These are phyloP conservation scores for Eciton burchellii DNA, from an alignment of 1,140 invertebrate genomes.

Conservation along the genomic window DNA sequence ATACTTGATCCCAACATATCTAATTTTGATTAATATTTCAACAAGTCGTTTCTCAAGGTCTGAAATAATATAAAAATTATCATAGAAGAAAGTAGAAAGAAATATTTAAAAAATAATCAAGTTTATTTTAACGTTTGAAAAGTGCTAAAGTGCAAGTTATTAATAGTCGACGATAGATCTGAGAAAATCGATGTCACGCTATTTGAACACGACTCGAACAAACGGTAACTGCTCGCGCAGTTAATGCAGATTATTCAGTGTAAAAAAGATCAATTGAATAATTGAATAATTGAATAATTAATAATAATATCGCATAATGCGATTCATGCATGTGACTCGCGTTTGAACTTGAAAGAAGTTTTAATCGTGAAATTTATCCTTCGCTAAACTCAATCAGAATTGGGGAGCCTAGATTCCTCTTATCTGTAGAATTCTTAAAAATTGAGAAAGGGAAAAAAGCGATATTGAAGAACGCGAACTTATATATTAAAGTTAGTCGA, in stretches of 20 bases:
- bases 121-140: no score
- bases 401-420: not conserved
- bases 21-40: not conserved
- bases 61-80: not conserved
- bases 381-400: not conserved
- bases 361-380: not conserved
- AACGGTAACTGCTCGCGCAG: not conserved
- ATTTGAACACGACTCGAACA: conserved; percentile 1
- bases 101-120: no score
- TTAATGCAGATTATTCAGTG: conserved; percentile 19
- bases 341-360: not conserved
- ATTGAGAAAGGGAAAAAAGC: not conserved
- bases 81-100: no score
- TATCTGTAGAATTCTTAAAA: not conserved
- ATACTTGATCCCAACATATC: not conserved
- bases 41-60: not conserved
- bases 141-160: no score
- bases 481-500: not conserved
- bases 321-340: not conserved
- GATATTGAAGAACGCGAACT: not conserved
- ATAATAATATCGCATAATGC: not conserved
- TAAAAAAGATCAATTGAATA: not conserved
- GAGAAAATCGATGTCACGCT: conserved; percentile 26
- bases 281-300: conserved; percentile 19
- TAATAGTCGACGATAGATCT: not conserved